These are phyloP conservation scores for Eutolmus rufibarbis DNA, from an alignment of 2,888 invertebrate species.

Conservation along the genomic window DNA sequence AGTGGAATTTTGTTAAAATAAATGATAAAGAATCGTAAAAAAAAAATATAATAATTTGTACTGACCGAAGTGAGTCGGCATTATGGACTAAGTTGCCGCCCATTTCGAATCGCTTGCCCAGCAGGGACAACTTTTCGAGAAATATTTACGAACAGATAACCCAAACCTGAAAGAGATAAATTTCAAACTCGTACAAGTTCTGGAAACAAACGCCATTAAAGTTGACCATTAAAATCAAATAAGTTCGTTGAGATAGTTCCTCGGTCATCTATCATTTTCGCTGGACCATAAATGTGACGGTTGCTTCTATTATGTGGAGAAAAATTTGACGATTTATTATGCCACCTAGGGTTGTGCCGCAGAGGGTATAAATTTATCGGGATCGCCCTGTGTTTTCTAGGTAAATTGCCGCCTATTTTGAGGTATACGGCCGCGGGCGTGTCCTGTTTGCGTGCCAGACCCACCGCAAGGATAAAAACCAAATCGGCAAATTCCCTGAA, in stretches of 20 bases:
- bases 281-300: slow-evolving; percentile 26
- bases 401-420: neutral
- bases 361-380: neutral
- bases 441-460: neutral
- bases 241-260: slow-evolving; percentile 26
- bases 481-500: neutral
- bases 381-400: neutral
- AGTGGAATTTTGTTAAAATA: neutral
- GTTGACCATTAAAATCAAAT: slow-evolving; percentile 40
- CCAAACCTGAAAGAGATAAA: slow-evolving; percentile 32
- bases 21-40: neutral
- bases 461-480: neutral
- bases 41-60: neutral
- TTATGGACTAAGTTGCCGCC: neutral
- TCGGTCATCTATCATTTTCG: slow-evolving; percentile 20
- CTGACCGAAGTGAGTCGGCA: neutral
- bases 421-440: neutral
- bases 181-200: slow-evolving; percentile 32
- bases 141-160: slow-evolving; percentile 38
- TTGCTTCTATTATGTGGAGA: slow-evolving; percentile 23
- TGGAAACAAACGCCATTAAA: slow-evolving; percentile 37
- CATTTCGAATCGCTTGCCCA: neutral
- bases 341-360: slow-evolving; percentile 11
- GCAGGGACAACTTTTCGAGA: slow-evolving; percentile 32
- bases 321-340: slow-evolving; percentile 24